A percentile compares a stretch with the other conserved stretches of the same genome.
Conservation (phyloP, 1,140 invertebrate species). For the Drosophila serrata region DNA sequence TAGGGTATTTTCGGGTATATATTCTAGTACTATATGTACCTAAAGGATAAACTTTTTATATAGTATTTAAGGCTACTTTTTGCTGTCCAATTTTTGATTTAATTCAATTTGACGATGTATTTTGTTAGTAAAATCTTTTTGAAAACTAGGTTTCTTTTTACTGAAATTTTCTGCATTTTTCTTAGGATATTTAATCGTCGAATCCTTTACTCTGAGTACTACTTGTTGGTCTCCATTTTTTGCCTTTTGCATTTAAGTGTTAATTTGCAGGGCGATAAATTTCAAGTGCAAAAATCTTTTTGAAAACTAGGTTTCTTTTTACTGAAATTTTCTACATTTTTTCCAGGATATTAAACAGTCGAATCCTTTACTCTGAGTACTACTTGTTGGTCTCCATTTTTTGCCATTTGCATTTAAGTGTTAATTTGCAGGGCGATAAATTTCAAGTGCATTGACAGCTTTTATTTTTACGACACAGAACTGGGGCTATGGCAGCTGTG, state of each 20-base stretch:
- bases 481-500: constrained; percentile 54
- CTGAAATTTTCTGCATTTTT: too few relatives aligned
- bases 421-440: constrained; percentile 80
- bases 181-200: constrained; percentile 5
- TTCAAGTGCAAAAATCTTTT: constrained; percentile 53
- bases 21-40: too few relatives aligned
- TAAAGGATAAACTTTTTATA: too few relatives aligned
- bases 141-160: too few relatives aligned
- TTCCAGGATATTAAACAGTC: constrained; percentile 1
- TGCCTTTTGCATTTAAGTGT: constrained; percentile 70
- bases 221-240: constrained; percentile 34
- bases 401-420: constrained; percentile 69
- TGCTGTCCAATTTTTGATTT: too few relatives aligned
- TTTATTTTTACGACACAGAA: constrained; percentile 75
- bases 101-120: too few relatives aligned
- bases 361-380: background rate
- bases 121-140: too few relatives aligned
- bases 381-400: constrained; percentile 33
- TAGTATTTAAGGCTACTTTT: too few relatives aligned
- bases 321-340: background rate
- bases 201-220: background rate
- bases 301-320: background rate
- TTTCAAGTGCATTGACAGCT: constrained; percentile 79
- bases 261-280: constrained; percentile 80
- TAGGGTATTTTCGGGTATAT: background rate